Base-by-base conservation (phyloP, 2,797 vertebrate species). In the Malacoctenus gilli region DNA sequence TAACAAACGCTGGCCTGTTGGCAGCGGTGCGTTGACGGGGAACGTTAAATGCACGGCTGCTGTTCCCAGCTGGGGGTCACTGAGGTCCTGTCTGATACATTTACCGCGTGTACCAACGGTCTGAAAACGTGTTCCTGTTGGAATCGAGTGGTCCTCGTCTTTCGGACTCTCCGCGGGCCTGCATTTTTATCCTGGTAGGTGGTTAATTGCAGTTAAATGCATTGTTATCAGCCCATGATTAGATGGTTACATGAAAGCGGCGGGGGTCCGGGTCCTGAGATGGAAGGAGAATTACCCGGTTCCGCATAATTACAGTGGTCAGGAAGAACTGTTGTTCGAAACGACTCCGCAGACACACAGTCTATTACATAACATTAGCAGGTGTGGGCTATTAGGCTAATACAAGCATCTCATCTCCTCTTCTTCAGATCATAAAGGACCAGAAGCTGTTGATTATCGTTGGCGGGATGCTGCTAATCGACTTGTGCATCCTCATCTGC, bases 401-500 rank as follows among this genome's bases (percentile, higher is more conserved):
- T 59, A 15, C 11, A 70, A 54, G 21, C 8, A 25, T 72, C 25
- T 67, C 25, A 6, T 68, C 15, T 61, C 51, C 39, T 56, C 41
- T 80, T 56, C 74, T 84, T 75, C 84, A 99, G 97, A 99, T 99
- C 89, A 99, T 99, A 89, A 99, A 99, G 91, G 96, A 99, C 92
- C 97, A 99, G 91, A 99, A 99, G 85, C 89, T 99, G 87, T 87
- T 99, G 75, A 95, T 98, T 81, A 99, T 99, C 30, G 97, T 99
- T 38, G 97, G 97, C 38, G 97, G 96, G 85, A 99, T 99, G 97
- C 91, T 99, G 85, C 91, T 99, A 55, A 98, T 99, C 72, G 96
- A 99, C 92, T 90, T 99, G 72, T 99, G 97, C 90, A 99, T 99
- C 89, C 91, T 99, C 77, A 98, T 99, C 89, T 98, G 95, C 92